phyloP scores from a whole-genome alignment of 2,888 invertebrate genomes.

The Ichneumoninae sp. region DNA sequence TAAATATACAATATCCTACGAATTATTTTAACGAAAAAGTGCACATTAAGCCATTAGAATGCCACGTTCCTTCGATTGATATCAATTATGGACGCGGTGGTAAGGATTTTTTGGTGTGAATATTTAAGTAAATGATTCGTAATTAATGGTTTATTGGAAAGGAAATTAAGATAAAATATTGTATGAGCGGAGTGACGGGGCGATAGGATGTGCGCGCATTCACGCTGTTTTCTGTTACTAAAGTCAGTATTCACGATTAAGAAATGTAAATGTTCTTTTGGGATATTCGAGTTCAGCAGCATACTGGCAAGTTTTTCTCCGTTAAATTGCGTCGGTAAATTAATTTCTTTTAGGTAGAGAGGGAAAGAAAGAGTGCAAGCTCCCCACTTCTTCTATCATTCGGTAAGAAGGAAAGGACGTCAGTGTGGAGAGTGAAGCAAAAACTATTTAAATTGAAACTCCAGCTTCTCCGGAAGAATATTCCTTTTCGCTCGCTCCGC shows the following conservation, averaged over 20 bases:
- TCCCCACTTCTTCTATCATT: constrained; percentile 49
- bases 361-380: constrained; percentile 55
- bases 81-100: no score
- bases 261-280: neutral
- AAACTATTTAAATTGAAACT: constrained; percentile 82
- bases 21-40: no score
- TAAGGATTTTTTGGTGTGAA: no score
- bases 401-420: constrained; percentile 48
- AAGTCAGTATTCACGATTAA: neutral
- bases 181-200: no score
- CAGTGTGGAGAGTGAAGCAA: constrained; percentile 70
- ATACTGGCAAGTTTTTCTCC: neutral
- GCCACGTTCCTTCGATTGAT: no score
- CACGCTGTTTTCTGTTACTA: no score
- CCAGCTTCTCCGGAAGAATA: constrained; percentile 71
- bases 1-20: no score
- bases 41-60: no score
- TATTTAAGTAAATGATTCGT: no score
- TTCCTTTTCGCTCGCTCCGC: constrained; percentile 48
- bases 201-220: no score
- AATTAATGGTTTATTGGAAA: no score
- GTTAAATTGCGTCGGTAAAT: constrained; percentile 28
- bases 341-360: constrained; percentile 48
- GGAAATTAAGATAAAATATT: no score
- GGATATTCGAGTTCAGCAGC: neutral